These are phyloP conservation scores for Heliconius hewitsoni DNA, from an alignment of 1,140 invertebrate species.

Conservation along the genomic window DNA sequence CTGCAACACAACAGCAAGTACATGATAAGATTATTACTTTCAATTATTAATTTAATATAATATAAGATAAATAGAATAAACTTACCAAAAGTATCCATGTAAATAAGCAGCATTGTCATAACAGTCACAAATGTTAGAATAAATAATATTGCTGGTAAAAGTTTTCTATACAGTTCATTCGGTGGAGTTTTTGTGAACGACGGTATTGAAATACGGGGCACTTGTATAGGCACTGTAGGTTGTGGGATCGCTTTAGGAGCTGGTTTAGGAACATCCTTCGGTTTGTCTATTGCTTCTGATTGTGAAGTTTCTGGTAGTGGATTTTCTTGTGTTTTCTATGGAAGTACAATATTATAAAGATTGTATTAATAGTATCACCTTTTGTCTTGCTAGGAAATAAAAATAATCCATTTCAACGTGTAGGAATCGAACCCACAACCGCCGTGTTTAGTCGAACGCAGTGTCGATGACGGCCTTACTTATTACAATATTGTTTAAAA, in stretches of 20 bases:
- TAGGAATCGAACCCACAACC: no score
- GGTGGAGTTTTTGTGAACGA: constrained; percentile 67
- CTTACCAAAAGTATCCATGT: constrained; percentile 86
- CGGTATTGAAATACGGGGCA: constrained; percentile 51
- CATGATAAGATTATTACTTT: not conserved
- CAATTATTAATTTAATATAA: not conserved
- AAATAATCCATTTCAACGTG: no score
- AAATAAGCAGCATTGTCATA: constrained; percentile 84
- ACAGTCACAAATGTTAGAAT: constrained; percentile 85
- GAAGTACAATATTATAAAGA: no score
- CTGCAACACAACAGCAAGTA: no score
- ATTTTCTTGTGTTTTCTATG: constrained; percentile 68
- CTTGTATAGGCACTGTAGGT: constrained; percentile 26
- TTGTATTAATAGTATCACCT: no score
- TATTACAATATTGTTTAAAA: not conserved
- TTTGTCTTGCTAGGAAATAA: no score
- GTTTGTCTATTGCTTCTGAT: constrained; percentile 37
- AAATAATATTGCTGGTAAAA: constrained; percentile 84
- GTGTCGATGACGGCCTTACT: no score
- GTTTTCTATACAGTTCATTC: constrained; percentile 76
- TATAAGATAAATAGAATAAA: not conserved
- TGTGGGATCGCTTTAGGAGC: constrained; percentile 36
- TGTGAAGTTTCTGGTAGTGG: constrained; percentile 47
- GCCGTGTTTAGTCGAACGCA: no score
- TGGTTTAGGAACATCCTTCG: constrained; percentile 42